phyloP scores from a whole-genome alignment of 2,113 vertebrate genomes.

The Crotalus helleri region DNA sequence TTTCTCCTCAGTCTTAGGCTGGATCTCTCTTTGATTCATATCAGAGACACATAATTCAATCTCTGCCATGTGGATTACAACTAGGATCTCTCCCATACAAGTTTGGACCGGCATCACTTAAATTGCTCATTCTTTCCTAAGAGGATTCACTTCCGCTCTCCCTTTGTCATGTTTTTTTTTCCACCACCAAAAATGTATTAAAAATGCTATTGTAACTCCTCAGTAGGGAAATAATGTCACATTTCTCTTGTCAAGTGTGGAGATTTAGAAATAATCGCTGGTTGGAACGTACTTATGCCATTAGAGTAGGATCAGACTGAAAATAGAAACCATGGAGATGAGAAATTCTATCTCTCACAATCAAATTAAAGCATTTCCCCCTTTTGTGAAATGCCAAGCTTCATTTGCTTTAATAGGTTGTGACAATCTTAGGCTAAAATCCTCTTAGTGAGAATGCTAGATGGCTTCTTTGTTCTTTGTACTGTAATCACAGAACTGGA shows the following conservation, averaged over 20 bases:
- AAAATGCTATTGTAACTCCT: neutral
- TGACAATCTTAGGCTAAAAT: slow-evolving; percentile 6
- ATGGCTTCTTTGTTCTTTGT: neutral
- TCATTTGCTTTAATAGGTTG: slow-evolving; percentile 11
- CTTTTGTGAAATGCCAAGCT: neutral
- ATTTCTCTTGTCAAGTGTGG: neutral
- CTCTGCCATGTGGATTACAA: neutral
- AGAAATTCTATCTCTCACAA: neutral
- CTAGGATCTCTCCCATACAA: neutral
- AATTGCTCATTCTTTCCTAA: neutral
- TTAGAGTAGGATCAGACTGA: neutral
- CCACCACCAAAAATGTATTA: neutral
- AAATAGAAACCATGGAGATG: slow-evolving; percentile 6
- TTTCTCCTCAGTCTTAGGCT: neutral
- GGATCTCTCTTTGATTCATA: neutral
- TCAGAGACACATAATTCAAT: neutral
- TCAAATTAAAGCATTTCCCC: neutral
- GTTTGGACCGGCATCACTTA: neutral
- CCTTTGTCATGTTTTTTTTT: neutral
- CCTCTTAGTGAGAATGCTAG: neutral
- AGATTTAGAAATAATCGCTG: slow-evolving; percentile 2
- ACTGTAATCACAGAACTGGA: neutral
- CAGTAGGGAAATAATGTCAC: neutral
- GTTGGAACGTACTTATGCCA: neutral
- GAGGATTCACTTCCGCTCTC: neutral